Evolutionary conservation across 1,140 invertebrate genomes (phyloP).

Genomic region (Wiebesia pumilae): DNA sequence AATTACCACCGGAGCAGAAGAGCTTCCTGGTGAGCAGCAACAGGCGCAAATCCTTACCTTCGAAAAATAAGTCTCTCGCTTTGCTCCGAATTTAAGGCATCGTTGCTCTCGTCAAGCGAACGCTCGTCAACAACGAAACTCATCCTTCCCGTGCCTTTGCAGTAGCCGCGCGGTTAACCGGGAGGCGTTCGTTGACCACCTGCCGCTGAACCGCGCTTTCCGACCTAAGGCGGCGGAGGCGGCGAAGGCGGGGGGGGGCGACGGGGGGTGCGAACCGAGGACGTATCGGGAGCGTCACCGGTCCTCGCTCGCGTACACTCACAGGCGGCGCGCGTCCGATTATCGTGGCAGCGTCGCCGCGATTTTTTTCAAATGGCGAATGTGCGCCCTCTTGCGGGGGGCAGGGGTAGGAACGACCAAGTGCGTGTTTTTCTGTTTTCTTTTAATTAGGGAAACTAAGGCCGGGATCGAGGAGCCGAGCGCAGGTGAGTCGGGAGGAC

Average conservation of each 20-base stretch:
- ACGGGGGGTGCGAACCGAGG: no score
- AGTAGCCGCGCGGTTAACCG: neutral
- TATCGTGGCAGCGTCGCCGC: constrained; percentile 32
- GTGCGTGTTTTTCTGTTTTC: no score
- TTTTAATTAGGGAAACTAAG: no score
- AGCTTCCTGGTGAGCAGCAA: neutral
- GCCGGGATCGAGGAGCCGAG: neutral
- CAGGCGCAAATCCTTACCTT: neutral
- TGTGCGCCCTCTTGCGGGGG: constrained; percentile 31
- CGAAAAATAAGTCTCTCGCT: neutral
- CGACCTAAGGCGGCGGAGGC: neutral
- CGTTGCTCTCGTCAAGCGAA: neutral
- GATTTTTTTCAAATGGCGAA: constrained; percentile 36
- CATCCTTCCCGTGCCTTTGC: constrained; percentile 4
- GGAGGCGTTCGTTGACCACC: neutral
- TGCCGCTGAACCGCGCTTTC: neutral
- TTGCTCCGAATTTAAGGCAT: constrained; percentile 1
- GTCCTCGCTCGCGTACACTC: no score
- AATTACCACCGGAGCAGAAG: neutral
- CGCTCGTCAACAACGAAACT: neutral
- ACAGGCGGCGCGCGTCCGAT: neutral
- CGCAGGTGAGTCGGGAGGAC: no score
- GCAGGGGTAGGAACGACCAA: neutral
- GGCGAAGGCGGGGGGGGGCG: no score
- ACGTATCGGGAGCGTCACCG: neutral